Conservation (phyloP, 2,888 invertebrate genomes). For the Torymus texanus region DNA sequence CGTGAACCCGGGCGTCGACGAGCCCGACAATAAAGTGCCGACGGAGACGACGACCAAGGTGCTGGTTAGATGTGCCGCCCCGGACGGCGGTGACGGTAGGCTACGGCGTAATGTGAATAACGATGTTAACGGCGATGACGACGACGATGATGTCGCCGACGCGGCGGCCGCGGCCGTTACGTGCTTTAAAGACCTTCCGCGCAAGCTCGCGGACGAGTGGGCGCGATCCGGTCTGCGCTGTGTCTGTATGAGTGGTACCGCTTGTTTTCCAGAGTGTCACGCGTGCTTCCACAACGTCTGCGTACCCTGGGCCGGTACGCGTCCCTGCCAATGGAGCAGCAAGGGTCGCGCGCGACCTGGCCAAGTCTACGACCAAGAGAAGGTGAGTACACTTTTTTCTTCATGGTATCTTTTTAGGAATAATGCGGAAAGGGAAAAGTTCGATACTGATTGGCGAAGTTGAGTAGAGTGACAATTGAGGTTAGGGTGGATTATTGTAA, state of each 20-base stretch:
- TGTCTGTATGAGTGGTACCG: constrained; percentile 80
- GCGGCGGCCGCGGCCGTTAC: not conserved
- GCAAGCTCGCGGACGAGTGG: too few species aligned
- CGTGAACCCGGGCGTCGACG: not conserved
- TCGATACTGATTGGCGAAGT: too few species aligned
- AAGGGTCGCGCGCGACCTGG: constrained; percentile 71
- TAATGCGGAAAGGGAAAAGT: too few species aligned
- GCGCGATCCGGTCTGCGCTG: constrained; percentile 67
- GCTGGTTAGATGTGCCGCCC: constrained; percentile 42
- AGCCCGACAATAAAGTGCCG: not conserved
- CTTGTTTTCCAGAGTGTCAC: constrained; percentile 81
- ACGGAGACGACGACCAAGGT: constrained; percentile 28
- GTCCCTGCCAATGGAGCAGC: constrained; percentile 73
- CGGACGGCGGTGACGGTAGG: not conserved
- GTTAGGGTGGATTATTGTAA: too few species aligned
- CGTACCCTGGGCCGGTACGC: constrained; percentile 71
- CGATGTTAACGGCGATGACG: constrained; percentile 15
- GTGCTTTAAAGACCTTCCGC: not conserved
- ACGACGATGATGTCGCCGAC: constrained; percentile 5
- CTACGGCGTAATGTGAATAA: not conserved
- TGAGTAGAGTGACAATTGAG: too few species aligned
- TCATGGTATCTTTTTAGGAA: not conserved
- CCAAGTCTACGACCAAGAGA: constrained; percentile 71
- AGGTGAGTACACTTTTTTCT: constrained; percentile 64
- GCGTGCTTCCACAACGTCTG: constrained; percentile 81